phyloP scores from a whole-genome alignment of 2,113 vertebrate genomes.

The Hiodon alosoides region DNA sequence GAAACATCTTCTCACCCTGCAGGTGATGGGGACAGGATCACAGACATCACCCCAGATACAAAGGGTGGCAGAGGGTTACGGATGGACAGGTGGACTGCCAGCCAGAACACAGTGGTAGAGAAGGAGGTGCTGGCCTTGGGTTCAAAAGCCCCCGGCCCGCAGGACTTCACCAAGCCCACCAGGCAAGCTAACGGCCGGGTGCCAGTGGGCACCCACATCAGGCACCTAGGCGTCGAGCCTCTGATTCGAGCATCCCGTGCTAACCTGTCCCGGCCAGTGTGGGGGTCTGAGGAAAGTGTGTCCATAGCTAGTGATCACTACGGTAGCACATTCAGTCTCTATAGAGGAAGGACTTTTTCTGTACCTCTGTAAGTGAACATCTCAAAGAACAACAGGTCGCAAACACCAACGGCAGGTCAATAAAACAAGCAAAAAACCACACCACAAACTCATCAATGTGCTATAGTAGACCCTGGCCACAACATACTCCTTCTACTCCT shows the following conservation, averaged over 20 bases:
- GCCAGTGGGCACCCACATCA: conserved; percentile 66
- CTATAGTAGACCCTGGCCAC: conserved; percentile 39
- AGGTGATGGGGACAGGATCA: conserved; percentile 71
- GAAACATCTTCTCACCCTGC: conserved; percentile 7
- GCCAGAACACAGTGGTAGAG: conserved; percentile 81
- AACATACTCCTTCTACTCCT: conserved; percentile 28
- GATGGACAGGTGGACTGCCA: conserved; percentile 70
- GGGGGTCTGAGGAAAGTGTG: conserved; percentile 98
- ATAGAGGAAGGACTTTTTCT: conserved; percentile 92
- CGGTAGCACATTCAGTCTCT: conserved; percentile 96
- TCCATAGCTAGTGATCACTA: conserved; percentile 94
- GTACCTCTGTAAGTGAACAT: conserved; percentile 84
- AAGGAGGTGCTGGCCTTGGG: conserved; percentile 59
- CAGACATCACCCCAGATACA: conserved; percentile 74
- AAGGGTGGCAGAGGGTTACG: conserved; percentile 70
- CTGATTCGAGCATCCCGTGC: conserved; percentile 89
- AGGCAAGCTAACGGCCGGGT: conserved; percentile 77
- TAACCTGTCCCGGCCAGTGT: conserved; percentile 87
- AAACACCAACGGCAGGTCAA: conserved; percentile 12
- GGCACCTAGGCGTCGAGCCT: conserved; percentile 95
- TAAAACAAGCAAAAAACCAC: conserved; percentile 19
- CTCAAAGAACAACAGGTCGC: conserved; percentile 1
- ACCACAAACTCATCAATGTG: not conserved
- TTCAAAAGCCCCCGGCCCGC: conserved; percentile 60
- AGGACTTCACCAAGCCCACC: conserved; percentile 64